Base-by-base conservation (phyloP, 1,140 invertebrate genomes). In the Rhysida immarginata region DNA sequence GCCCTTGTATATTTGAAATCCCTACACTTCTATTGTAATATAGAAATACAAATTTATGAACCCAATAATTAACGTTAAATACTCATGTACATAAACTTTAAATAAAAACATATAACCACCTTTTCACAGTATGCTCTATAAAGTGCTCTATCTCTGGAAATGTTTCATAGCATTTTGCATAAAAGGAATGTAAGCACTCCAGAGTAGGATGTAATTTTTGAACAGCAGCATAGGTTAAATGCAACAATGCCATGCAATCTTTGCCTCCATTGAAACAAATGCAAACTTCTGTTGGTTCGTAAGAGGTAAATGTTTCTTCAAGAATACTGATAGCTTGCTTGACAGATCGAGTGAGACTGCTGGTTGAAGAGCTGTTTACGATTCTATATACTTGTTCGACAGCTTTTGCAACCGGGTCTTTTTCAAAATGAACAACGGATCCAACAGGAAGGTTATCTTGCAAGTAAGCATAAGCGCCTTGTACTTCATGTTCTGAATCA, bases 201-300 rank as follows among this genome's bases (percentile, higher is more conserved):
- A 90, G 81, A 59, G 84, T 75, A 21, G 78, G 58, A 35, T 75
- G 69, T 63, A 81, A 89, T 29, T 70, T 73, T 18, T 64, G n/a
- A n/a, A n/a, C 20, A 87, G 86, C 69, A 11, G 79, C 75, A 62
- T 82, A 71, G 24, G 78, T 74, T 25, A 96, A 68, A 70, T 96
- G 86, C 53, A 96, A 71, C n/a, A 96, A 72, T 1, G 84, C 87
- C 1, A 90, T 95, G 66, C 94, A 97, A 73, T 98, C 95, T 73
- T 98, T 98, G 5, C 95, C 95, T 25, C 95, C 95, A 71, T 97
- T 97, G 65, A 96, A 98, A 54, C 87, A 86, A 29, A 97, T 64
- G 65, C 91, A 90, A 46, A 91, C 68, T 69, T 90, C 81, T 59
- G 85, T n/a, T n/a, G n/a, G n/a, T n/a, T n/a, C n/a, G n/a, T n/a